Percentiles rank a stretch among this genome's conserved stretches.
Evolutionary conservation across 23 tunicate genomes (phyloP).

Genomic region (Styela plicata): DNA sequence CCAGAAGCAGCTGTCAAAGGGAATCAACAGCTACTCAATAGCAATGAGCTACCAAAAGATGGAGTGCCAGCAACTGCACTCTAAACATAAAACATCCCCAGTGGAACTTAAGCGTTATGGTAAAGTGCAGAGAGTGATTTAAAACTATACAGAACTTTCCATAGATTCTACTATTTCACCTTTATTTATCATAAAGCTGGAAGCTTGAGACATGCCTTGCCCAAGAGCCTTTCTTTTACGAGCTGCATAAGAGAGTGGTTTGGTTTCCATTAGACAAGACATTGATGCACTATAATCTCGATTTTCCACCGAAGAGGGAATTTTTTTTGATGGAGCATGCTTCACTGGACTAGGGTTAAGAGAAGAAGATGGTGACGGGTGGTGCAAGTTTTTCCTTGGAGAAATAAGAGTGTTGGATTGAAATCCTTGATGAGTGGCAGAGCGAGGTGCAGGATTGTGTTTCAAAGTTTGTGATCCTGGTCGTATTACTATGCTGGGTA

Average conservation of each 20-base stretch:
- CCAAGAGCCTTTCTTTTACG: background rate
- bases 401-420: background rate
- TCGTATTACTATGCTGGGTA: background rate
- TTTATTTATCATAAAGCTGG: constrained; percentile 51
- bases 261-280: constrained; percentile 22
- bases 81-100: too few relatives aligned
- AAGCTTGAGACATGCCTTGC: constrained; percentile 33
- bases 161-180: constrained; percentile 57
- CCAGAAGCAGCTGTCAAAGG: too few relatives aligned
- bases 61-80: too few relatives aligned
- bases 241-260: background rate
- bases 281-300: constrained; percentile 29
- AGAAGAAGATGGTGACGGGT: background rate
- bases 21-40: too few relatives aligned
- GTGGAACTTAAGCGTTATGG: too few relatives aligned
- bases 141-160: constrained; percentile 45
- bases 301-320: background rate
- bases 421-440: constrained; percentile 5
- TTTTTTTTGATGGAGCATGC: background rate
- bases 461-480: background rate
- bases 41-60: too few relatives aligned
- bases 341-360: background rate
- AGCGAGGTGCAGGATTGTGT: background rate
- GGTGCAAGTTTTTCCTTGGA: background rate
- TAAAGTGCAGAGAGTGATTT: too few relatives aligned